Percentiles rank a stretch among this genome's conserved stretches.
Conservation (phyloP, 2,888 invertebrate genomes). For the Melanostoma scalare region DNA sequence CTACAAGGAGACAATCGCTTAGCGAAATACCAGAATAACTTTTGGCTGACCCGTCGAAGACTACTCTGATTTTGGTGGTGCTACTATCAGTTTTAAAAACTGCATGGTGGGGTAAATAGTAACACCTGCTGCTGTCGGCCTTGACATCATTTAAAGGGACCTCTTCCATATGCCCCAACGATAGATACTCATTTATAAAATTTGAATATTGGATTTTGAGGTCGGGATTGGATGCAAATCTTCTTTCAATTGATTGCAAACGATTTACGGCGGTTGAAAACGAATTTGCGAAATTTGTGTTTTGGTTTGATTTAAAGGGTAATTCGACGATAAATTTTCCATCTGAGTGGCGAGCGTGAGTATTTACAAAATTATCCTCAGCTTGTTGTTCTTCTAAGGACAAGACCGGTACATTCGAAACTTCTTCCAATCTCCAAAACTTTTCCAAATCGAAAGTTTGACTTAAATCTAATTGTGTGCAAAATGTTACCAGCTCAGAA, state of each 20-base stretch:
- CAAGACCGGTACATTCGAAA: neutral
- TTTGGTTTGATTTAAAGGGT: neutral
- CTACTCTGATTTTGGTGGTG: no score
- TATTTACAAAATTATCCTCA: no score
- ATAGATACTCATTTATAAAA: neutral
- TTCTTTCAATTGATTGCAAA: neutral
- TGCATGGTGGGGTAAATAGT: no score
- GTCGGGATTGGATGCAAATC: neutral
- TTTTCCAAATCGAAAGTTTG: conserved; percentile 13
- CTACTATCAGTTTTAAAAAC: no score
- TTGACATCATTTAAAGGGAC: no score
- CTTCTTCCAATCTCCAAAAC: conserved; percentile 19
- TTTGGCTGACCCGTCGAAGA: no score
- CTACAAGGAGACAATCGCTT: no score
- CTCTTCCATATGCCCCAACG: neutral
- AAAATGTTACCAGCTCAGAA: no score
- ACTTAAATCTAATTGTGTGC: no score
- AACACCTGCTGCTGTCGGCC: no score
- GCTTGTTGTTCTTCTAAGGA: neutral
- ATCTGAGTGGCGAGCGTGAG: no score
- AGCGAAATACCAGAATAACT: no score
- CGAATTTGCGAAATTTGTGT: neutral
- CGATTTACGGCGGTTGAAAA: neutral
- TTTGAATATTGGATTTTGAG: neutral
- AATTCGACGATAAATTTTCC: neutral